Conservation (phyloP, 92 coral and sea anemone species). For the Scolanthus callimorphus region DNA sequence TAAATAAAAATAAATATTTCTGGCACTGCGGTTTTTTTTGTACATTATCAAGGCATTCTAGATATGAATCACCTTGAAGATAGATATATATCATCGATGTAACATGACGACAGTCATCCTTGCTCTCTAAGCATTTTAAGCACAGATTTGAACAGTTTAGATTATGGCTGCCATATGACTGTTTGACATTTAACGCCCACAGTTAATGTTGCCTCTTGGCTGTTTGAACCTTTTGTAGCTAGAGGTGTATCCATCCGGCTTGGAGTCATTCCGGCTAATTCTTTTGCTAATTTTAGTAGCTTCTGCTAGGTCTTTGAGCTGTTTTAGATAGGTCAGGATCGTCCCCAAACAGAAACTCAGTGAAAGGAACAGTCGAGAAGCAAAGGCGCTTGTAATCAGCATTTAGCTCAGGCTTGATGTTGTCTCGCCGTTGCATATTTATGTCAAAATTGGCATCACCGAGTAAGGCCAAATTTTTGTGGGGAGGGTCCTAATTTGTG, state of each 20-base stretch:
- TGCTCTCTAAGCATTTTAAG: conserved; percentile 25
- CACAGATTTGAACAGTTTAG: conserved; percentile 54
- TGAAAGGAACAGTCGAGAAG: conserved; percentile 33
- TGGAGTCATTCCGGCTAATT: conserved; percentile 12
- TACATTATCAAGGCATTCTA: conserved; percentile 43
- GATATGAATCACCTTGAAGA: conserved; percentile 37
- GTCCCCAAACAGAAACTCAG: conserved; percentile 37
- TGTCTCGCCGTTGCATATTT: conserved; percentile 34
- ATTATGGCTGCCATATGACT: too few species aligned
- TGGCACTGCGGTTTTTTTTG: conserved; percentile 26
- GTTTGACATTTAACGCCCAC: too few species aligned
- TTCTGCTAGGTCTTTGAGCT: conserved; percentile 45
- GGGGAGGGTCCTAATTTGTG: too few species aligned
- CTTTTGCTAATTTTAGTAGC: conserved; percentile 39
- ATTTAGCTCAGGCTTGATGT: conserved; percentile 37
- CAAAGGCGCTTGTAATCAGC: conserved; percentile 45
- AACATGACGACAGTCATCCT: conserved; percentile 36
- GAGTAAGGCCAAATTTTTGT: conserved; percentile 41
- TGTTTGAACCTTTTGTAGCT: too few species aligned
- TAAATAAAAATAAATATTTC: too few species aligned
- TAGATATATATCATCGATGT: conserved; percentile 61
- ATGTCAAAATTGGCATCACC: conserved; percentile 50
- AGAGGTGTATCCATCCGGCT: too few species aligned
- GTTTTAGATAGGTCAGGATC: conserved; percentile 47
- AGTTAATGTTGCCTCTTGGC: too few species aligned